Conservation (phyloP, 2,797 vertebrate species). For the Odontamblyopus rebecca region DNA sequence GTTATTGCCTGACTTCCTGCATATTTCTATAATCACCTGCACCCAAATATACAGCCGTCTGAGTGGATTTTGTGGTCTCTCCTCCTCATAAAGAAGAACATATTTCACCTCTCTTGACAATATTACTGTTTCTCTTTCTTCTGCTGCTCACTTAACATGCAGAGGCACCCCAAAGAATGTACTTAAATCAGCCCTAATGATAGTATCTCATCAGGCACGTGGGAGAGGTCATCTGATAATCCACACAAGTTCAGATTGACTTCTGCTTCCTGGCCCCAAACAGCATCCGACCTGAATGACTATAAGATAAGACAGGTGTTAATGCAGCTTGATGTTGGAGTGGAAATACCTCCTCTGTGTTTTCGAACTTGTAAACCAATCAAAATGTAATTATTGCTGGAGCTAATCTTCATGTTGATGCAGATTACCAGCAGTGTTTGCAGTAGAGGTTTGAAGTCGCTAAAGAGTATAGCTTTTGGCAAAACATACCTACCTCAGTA, state of each 20-base stretch:
- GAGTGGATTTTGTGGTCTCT: slow-evolving; percentile 8
- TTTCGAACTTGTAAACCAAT: neutral
- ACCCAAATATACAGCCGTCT: neutral
- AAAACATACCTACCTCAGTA: too few relatives aligned
- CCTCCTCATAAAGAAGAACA: slow-evolving; percentile 12
- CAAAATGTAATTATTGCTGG: slow-evolving; percentile 16
- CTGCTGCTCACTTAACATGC: slow-evolving; percentile 57
- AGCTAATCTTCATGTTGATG: slow-evolving; percentile 23
- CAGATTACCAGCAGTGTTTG: neutral
- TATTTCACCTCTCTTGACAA: slow-evolving; percentile 23
- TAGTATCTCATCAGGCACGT: slow-evolving; percentile 52
- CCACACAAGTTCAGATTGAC: slow-evolving; percentile 64
- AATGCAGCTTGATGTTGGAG: slow-evolving; percentile 16
- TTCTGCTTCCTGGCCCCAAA: slow-evolving; percentile 29
- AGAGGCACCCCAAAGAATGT: slow-evolving; percentile 62
- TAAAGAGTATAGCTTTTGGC: too few relatives aligned
- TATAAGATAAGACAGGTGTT: slow-evolving; percentile 8
- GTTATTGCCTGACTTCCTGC: slow-evolving; percentile 5
- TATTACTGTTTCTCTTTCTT: slow-evolving; percentile 27
- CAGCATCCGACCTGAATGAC: slow-evolving; percentile 36
- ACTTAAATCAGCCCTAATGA: slow-evolving; percentile 68
- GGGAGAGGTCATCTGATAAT: slow-evolving; percentile 69
- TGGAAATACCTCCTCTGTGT: slow-evolving; percentile 15
- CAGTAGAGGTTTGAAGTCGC: too few relatives aligned
- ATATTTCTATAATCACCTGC: slow-evolving; percentile 11